Conservation (phyloP, 2,888 invertebrate species). For the Trimorus sp. region DNA sequence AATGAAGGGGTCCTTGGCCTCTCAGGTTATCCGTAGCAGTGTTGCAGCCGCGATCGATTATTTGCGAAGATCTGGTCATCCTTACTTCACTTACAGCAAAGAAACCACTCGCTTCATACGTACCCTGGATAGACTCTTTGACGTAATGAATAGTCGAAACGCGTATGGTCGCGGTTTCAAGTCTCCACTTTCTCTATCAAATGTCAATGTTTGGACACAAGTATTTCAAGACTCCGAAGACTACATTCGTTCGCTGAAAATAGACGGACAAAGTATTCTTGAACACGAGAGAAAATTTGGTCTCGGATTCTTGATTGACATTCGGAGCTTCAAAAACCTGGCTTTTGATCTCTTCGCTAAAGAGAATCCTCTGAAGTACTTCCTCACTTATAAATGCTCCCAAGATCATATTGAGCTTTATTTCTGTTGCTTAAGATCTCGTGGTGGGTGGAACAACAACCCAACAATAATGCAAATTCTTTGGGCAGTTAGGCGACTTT, state of each 20-base stretch:
- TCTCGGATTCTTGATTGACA: constrained; percentile 33
- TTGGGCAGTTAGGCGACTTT: constrained; percentile 67
- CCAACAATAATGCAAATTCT: constrained; percentile 64
- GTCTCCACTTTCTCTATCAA: constrained; percentile 48
- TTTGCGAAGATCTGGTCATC: constrained; percentile 2
- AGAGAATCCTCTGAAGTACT: constrained; percentile 38
- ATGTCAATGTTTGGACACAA: constrained; percentile 17
- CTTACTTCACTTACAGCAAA: constrained; percentile 7
- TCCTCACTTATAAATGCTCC: constrained; percentile 58
- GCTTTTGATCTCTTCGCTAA: constrained; percentile 25
- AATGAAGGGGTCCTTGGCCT: constrained; percentile 28
- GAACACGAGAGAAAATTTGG: constrained; percentile 17
- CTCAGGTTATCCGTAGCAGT: constrained; percentile 18
- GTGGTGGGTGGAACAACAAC: constrained; percentile 46
- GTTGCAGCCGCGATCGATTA: constrained; percentile 30
- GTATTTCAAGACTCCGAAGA: constrained; percentile 21
- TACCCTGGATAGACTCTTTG: constrained; percentile 64
- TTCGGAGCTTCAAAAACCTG: constrained; percentile 16
- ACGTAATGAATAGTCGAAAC: constrained; percentile 66
- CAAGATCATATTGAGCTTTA: constrained; percentile 52
- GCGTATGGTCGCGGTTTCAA: constrained; percentile 68
- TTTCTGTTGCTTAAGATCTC: constrained; percentile 67
- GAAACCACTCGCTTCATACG: constrained; percentile 18
- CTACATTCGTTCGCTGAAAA: constrained; percentile 15
- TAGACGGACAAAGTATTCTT: constrained; percentile 19